Conservation (phyloP, 2,888 invertebrate genomes). For the Drosophila putrida region DNA sequence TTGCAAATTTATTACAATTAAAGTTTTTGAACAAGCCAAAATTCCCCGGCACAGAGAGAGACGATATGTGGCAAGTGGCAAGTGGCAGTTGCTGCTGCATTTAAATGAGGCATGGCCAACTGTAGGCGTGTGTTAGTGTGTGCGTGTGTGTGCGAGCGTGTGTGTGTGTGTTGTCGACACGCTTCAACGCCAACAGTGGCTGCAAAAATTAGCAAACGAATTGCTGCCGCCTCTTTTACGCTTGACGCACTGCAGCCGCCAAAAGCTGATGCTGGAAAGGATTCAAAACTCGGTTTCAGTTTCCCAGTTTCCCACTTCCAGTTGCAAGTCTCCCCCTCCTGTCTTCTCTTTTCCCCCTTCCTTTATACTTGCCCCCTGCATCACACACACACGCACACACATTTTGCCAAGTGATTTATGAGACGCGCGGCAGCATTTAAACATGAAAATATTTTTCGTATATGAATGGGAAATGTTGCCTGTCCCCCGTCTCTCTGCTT, state of each 20-base stretch:
- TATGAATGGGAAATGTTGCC: conserved; percentile 48
- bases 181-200: conserved; percentile 65
- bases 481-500: neutral
- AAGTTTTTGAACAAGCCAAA: conserved; percentile 50
- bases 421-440: conserved; percentile 75
- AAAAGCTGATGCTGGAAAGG: conserved; percentile 16
- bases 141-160: neutral
- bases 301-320: conserved; percentile 1
- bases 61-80: conserved; percentile 15
- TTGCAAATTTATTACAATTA: conserved; percentile 77
- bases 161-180: conserved; percentile 44
- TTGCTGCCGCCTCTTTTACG: conserved; percentile 58
- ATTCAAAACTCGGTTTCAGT: conserved; percentile 17
- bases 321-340: neutral
- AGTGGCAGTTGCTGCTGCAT: conserved; percentile 51
- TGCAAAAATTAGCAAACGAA: conserved; percentile 60
- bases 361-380: neutral
- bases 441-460: conserved; percentile 71
- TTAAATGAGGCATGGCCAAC: conserved; percentile 70
- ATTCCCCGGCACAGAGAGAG: conserved; percentile 36
- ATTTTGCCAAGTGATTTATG: conserved; percentile 78
- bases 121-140: conserved; percentile 11
- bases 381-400: conserved; percentile 46
- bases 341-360: neutral
- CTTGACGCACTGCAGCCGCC: conserved; percentile 47